phyloP scores from a whole-genome alignment of 2,888 invertebrate species.

The Ornithoptera priamus region DNA sequence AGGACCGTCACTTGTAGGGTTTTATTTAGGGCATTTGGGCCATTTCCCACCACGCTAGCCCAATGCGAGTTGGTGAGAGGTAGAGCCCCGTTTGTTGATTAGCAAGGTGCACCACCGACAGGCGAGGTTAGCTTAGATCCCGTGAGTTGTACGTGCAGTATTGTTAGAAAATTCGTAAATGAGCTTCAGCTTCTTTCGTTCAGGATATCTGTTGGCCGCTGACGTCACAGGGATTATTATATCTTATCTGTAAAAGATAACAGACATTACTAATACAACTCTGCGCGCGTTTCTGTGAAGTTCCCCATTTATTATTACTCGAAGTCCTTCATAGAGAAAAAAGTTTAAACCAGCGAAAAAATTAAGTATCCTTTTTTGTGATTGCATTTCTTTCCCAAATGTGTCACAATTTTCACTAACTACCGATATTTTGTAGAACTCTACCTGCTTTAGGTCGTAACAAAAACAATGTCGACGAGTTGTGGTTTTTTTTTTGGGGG shows the following conservation, averaged over 20 bases:
- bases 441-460: neutral
- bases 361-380: slow-evolving; percentile 14
- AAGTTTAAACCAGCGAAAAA: slow-evolving; percentile 2
- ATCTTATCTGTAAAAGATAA: slow-evolving; percentile 61
- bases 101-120: no score
- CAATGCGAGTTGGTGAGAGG: no score
- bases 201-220: slow-evolving; percentile 45
- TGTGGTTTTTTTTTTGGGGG: neutral
- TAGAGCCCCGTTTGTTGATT: no score
- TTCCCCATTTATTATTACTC: slow-evolving; percentile 16
- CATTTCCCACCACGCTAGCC: no score
- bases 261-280: slow-evolving; percentile 25
- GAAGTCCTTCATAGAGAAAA: slow-evolving; percentile 14
- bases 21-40: no score
- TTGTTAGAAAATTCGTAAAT: neutral
- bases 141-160: no score
- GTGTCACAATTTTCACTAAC: slow-evolving; percentile 8
- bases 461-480: neutral
- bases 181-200: neutral
- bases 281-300: slow-evolving; percentile 22
- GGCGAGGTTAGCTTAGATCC: no score
- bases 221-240: slow-evolving; percentile 57
- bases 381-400: slow-evolving; percentile 3
- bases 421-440: slow-evolving; percentile 5
- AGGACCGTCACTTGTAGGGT: no score